Conservation (phyloP, 2,888 invertebrate genomes). For the Cephus sareptanus region DNA sequence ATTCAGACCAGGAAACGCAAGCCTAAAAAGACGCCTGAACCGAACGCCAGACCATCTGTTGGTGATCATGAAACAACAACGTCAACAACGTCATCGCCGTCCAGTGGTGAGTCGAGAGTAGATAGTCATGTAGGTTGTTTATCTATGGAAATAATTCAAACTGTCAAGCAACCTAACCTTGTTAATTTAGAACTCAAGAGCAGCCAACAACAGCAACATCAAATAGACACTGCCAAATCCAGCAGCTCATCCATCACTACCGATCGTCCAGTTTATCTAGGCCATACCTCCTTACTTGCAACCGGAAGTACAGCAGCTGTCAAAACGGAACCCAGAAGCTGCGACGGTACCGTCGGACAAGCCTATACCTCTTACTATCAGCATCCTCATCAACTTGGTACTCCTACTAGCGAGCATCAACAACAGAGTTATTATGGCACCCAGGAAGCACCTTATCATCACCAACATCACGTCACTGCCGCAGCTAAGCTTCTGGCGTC, state of each 20-base stretch:
- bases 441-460: constrained; percentile 80
- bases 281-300: constrained; percentile 71
- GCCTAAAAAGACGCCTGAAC: constrained; percentile 80
- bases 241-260: constrained; percentile 47
- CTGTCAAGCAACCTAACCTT: too few species aligned
- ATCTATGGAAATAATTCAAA: neutral
- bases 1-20: constrained; percentile 97
- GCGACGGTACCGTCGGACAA: constrained; percentile 58
- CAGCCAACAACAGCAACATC: constrained; percentile 53
- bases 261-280: constrained; percentile 67
- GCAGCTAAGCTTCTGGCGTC: constrained; percentile 87
- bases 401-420: constrained; percentile 57
- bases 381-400: constrained; percentile 61
- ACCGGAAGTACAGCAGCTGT: constrained; percentile 61
- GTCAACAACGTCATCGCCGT: constrained; percentile 56
- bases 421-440: constrained; percentile 57
- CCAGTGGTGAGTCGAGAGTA: constrained; percentile 44
- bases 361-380: constrained; percentile 62
- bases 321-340: constrained; percentile 62
- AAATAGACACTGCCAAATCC: constrained; percentile 52
- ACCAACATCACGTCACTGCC: constrained; percentile 87
- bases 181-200: constrained; percentile 43
- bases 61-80: constrained; percentile 51
- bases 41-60: constrained; percentile 49
- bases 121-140: neutral